Evolutionary conservation across 1,140 invertebrate genomes (phyloP).

Genomic region (Batillaria attramentaria): DNA sequence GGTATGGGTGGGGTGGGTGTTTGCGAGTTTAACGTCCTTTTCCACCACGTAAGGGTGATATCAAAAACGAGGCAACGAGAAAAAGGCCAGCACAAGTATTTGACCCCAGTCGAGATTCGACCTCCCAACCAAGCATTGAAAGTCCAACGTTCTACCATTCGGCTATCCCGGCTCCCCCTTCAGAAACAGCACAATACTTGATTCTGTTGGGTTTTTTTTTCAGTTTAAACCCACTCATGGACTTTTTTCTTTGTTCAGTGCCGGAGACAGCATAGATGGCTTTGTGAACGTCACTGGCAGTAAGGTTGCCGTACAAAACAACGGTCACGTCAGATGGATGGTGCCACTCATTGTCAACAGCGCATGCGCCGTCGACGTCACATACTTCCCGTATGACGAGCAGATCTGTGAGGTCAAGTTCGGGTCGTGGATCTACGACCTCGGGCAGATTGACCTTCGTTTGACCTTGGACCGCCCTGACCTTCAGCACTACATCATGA

Average conservation of each 20-base stretch:
- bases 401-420: constrained; percentile 98
- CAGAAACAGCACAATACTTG: too few species aligned
- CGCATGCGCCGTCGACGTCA: constrained; percentile 65
- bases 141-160: too few species aligned
- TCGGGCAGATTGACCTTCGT: constrained; percentile 82
- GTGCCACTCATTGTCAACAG: constrained; percentile 67
- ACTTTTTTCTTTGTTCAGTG: constrained; percentile 54
- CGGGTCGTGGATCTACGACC: constrained; percentile 98
- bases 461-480: constrained; percentile 49
- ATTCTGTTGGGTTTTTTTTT: neutral
- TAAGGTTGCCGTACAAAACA: constrained; percentile 53
- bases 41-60: too few species aligned
- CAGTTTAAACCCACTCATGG: too few species aligned
- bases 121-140: too few species aligned
- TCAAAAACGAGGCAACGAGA: too few species aligned
- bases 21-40: too few species aligned
- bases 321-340: constrained; percentile 62
- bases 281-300: constrained; percentile 66
- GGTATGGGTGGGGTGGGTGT: too few species aligned
- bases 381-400: constrained; percentile 90
- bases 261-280: constrained; percentile 59
- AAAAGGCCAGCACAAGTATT: too few species aligned
- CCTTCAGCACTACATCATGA: constrained; percentile 59
- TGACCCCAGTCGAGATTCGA: too few species aligned
- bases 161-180: too few species aligned